phyloP scores from a whole-genome alignment of 2,113 vertebrate genomes.

The Corythaeola cristata region DNA sequence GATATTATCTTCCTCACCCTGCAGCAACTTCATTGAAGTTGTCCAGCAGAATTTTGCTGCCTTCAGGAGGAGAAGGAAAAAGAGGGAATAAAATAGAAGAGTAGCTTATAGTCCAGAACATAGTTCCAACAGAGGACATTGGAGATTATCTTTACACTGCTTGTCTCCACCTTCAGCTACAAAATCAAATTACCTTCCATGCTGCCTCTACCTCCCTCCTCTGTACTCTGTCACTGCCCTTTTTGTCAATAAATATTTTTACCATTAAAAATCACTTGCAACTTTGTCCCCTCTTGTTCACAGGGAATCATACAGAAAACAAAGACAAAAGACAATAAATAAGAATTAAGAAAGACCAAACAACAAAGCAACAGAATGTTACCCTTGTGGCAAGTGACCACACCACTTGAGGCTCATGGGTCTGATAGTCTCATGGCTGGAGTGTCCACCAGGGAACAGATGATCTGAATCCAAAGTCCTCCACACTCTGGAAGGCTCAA shows the following conservation, averaged over 20 bases:
- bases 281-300: background rate
- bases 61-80: background rate
- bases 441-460: background rate
- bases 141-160: background rate
- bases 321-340: background rate
- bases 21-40: background rate
- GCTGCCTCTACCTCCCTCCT: background rate
- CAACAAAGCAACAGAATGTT: background rate
- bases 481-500: background rate
- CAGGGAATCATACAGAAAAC: background rate
- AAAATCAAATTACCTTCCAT: background rate
- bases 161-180: background rate
- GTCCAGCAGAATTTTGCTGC: background rate
- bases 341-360: background rate
- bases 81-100: background rate
- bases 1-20: background rate
- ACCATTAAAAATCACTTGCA: background rate
- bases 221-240: background rate
- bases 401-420: rapidly evolving
- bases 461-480: background rate
- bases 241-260: background rate
- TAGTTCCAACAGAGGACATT: background rate
- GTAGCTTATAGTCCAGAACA: background rate
- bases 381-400: background rate
- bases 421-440: background rate